A percentile compares a stretch with the other conserved stretches of the same genome.
These are phyloP conservation scores for Aphidius ervi DNA, from an alignment of 1,140 invertebrate genomes.

Conservation along the genomic window DNA sequence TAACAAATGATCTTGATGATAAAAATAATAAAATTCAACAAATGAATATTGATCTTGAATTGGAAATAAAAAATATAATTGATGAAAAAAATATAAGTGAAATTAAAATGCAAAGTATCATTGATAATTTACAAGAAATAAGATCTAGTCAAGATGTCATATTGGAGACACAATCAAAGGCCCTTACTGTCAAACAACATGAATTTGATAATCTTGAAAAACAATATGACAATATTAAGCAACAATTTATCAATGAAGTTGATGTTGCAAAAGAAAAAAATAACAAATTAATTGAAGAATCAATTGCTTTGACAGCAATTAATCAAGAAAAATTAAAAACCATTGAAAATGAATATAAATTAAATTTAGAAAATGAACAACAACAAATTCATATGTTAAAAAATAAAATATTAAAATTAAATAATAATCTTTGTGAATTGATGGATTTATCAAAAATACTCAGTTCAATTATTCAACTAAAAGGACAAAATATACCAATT, in stretches of 20 bases:
- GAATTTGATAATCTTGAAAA: conserved; percentile 26
- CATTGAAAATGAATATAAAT: conserved; percentile 2
- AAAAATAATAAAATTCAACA: background rate
- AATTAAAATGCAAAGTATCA: conserved; percentile 38
- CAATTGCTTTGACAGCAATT: conserved; percentile 24
- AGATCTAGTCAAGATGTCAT: conserved; percentile 34
- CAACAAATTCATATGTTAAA: background rate
- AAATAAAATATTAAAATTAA: background rate
- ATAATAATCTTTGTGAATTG: too few species aligned
- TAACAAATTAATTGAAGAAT: conserved; percentile 22
- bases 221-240: conserved; percentile 21
- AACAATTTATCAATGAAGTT: conserved; percentile 6
- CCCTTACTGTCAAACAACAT: conserved; percentile 31
- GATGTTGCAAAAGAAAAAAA: conserved; percentile 18
- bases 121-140: conserved; percentile 37
- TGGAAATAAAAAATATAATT: conserved; percentile 31
- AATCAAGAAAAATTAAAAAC: background rate
- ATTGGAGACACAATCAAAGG: conserved; percentile 33
- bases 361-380: background rate
- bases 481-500: too few species aligned
- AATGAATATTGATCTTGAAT: conserved; percentile 24
- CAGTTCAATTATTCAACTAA: too few species aligned
- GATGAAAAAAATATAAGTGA: conserved; percentile 35
- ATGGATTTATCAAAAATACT: too few species aligned
- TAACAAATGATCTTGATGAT: too few species aligned